These are phyloP conservation scores for Drosophila mimica DNA, from an alignment of 2,888 invertebrate species.

Conservation along the genomic window DNA sequence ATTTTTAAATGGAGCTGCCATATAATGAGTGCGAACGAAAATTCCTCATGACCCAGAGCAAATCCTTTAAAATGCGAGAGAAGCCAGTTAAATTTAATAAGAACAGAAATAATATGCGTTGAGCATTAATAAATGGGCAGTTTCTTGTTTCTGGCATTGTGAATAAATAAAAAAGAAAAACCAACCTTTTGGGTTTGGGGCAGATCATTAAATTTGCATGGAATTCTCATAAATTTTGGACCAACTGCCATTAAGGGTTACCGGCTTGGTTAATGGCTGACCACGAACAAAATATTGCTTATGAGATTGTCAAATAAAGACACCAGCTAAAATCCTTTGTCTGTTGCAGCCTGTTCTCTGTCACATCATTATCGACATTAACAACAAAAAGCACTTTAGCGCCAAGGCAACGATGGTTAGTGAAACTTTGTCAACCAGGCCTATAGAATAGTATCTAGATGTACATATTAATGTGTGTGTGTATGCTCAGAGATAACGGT, in stretches of 20 bases:
- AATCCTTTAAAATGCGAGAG: conserved; percentile 16
- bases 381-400: conserved; percentile 74
- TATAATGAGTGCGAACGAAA: conserved; percentile 1
- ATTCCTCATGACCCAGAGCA: neutral
- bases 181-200: conserved; percentile 1
- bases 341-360: conserved; percentile 24
- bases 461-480: neutral
- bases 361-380: conserved; percentile 75
- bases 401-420: conserved; percentile 11
- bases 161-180: conserved; percentile 15
- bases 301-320: conserved; percentile 60
- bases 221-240: conserved; percentile 56
- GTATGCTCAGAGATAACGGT: conserved; percentile 25
- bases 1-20: conserved; percentile 20
- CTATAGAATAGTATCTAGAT: conserved; percentile 1
- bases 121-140: conserved; percentile 60
- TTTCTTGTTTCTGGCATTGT: conserved; percentile 34
- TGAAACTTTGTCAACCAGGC: conserved; percentile 19
- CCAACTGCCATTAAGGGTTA: conserved; percentile 34
- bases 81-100: conserved; percentile 40
- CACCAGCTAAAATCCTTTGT: conserved; percentile 17
- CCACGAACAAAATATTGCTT: conserved; percentile 44
- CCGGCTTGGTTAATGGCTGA: conserved; percentile 41
- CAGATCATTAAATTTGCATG: conserved; percentile 56
- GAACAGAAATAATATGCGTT: conserved; percentile 34